Conservation (phyloP, 2,797 vertebrate genomes). For the Pogoniulus pusillus region DNA sequence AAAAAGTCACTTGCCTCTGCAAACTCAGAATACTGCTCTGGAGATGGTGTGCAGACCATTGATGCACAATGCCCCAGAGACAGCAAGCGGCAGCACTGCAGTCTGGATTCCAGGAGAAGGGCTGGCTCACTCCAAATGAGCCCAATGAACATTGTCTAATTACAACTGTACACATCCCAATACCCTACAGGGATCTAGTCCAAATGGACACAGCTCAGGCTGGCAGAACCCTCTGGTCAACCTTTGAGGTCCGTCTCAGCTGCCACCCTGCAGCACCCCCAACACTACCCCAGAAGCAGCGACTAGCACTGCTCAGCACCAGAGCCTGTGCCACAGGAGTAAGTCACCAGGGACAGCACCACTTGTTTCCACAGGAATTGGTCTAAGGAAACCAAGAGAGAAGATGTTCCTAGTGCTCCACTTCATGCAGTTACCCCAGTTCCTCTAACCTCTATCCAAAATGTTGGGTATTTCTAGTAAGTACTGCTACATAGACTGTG, state of each 20-base stretch:
- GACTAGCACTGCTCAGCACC: rapidly evolving
- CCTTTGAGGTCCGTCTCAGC: rapidly evolving
- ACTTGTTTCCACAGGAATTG: neutral
- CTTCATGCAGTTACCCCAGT: neutral
- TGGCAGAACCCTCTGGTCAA: neutral
- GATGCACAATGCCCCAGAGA: neutral
- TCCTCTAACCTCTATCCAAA: neutral
- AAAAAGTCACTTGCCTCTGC: neutral
- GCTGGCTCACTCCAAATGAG: neutral
- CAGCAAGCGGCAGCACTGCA: neutral
- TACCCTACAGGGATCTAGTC: rapidly evolving
- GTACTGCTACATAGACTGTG: neutral
- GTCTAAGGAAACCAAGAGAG: neutral
- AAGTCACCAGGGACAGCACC: neutral
- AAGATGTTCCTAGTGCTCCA: neutral
- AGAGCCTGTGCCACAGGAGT: neutral
- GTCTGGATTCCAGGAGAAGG: neutral
- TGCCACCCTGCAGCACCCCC: neutral
- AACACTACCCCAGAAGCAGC: rapidly evolving
- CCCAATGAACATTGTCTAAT: neutral
- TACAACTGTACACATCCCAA: rapidly evolving
- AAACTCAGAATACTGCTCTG: rapidly evolving
- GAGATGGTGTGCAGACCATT: rapidly evolving
- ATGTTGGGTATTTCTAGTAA: neutral
- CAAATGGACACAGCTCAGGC: neutral